Evolutionary conservation across 2,888 invertebrate species (phyloP).

Genomic region (Noctua fimbriata): DNA sequence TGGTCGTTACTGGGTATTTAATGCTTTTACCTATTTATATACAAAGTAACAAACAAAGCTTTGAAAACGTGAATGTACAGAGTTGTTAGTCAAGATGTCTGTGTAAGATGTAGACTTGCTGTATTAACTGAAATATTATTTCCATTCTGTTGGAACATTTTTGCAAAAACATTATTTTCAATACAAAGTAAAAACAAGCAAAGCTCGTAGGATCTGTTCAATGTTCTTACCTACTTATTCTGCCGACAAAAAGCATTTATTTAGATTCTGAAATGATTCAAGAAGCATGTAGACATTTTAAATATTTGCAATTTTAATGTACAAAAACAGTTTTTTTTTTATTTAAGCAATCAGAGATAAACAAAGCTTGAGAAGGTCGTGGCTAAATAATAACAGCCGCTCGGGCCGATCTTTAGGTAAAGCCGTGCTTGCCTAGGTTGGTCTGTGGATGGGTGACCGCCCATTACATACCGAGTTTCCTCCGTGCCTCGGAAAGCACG

Average conservation of each 20-base stretch:
- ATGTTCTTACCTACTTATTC: not conserved
- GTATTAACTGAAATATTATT: conserved; percentile 7
- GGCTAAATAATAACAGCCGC: no score
- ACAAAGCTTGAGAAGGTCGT: no score
- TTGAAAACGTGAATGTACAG: not conserved
- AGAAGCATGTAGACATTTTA: not conserved
- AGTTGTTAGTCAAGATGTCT: not conserved
- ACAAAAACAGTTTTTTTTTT: no score
- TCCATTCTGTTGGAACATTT: not conserved
- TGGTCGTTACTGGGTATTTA: not conserved
- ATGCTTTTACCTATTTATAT: not conserved
- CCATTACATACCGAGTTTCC: no score
- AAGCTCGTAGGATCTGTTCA: not conserved
- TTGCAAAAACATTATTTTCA: not conserved
- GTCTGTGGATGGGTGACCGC: no score
- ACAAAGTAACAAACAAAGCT: not conserved
- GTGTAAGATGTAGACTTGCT: not conserved
- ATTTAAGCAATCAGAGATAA: not conserved
- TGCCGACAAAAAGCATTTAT: not conserved
- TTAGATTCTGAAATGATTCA: not conserved
- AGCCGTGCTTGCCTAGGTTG: no score
- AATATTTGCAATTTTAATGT: not conserved
- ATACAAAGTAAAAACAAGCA: not conserved
- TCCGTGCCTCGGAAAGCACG: no score
- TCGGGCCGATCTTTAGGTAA: no score